A percentile compares a stretch with the other conserved stretches of the same genome.
Conservation (phyloP, 2,888 invertebrate genomes). For the Noctua comes region DNA sequence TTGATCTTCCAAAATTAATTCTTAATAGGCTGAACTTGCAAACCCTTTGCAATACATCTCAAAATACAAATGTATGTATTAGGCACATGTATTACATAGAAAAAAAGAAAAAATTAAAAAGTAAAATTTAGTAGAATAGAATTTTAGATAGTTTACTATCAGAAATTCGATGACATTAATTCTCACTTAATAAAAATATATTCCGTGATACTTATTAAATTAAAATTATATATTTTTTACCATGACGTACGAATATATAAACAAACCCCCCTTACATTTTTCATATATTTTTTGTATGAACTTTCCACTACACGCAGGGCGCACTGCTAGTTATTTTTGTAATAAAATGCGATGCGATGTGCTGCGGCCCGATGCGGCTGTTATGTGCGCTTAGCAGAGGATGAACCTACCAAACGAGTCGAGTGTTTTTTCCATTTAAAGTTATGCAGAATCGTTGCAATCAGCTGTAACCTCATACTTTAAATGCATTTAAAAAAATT, state of each 20-base stretch:
- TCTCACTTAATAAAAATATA: not conserved
- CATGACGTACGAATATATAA: not conserved
- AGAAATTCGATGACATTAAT: slow-evolving; percentile 6
- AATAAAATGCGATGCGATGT: not conserved
- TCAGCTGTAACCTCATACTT: not conserved
- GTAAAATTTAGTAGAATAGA: not conserved
- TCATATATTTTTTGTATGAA: not conserved
- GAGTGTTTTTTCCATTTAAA: not conserved
- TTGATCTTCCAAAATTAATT: slow-evolving; percentile 11
- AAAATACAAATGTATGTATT: not conserved
- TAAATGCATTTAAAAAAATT: not conserved
- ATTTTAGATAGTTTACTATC: slow-evolving; percentile 15
- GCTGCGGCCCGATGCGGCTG: not conserved
- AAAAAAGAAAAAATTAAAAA: not conserved
- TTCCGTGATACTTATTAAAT: not conserved
- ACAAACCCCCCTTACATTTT: not conserved
- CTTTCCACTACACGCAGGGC: not conserved
- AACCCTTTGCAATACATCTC: not conserved
- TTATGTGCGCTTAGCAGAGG: not conserved
- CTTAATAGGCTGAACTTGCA: slow-evolving; percentile 2
- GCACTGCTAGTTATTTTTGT: not conserved
- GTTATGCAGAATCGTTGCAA: slow-evolving; percentile 2
- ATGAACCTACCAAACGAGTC: not conserved
- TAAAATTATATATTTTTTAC: not conserved
- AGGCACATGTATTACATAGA: not conserved